Evolutionary conservation across 2,888 invertebrate genomes (phyloP).

Genomic region (Pasiphila rectangulata): DNA sequence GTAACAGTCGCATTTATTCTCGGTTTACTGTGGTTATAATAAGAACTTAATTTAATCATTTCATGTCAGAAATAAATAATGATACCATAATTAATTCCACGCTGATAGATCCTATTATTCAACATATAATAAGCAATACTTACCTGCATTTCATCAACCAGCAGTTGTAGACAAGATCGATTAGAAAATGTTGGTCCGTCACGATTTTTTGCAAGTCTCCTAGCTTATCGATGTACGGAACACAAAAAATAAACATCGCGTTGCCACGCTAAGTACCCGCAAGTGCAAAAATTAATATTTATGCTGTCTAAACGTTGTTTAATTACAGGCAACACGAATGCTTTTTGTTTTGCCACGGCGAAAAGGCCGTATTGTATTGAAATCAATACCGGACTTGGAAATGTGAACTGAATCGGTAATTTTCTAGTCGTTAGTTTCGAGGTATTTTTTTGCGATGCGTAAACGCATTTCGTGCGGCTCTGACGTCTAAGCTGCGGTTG

Average conservation of each 20-base stretch:
- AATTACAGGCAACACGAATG: constrained; percentile 62
- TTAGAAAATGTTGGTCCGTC: constrained; percentile 4
- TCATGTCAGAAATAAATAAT: not conserved
- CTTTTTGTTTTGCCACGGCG: constrained; percentile 39
- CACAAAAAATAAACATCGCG: constrained; percentile 47
- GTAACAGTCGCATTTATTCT: no score
- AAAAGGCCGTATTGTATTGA: constrained; percentile 31
- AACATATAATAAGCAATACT: constrained; percentile 5
- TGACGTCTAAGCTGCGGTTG: not conserved
- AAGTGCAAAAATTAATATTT: constrained; percentile 68
- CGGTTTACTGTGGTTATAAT: no score
- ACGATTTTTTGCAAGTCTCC: constrained; percentile 6
- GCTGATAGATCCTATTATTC: constrained; percentile 9
- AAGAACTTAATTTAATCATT: no score
- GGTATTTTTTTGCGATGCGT: not conserved
- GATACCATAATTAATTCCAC: not conserved
- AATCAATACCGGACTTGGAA: constrained; percentile 29
- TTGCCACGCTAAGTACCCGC: constrained; percentile 57
- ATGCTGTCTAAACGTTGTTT: constrained; percentile 71
- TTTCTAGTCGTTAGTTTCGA: constrained; percentile 2
- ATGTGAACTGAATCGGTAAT: constrained; percentile 13
- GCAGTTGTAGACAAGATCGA: constrained; percentile 3
- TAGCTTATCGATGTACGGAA: constrained; percentile 10
- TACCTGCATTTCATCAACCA: constrained; percentile 5
- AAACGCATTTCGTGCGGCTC: not conserved